Conservation (phyloP, 2,888 invertebrate genomes). For the Arctia plantaginis region DNA sequence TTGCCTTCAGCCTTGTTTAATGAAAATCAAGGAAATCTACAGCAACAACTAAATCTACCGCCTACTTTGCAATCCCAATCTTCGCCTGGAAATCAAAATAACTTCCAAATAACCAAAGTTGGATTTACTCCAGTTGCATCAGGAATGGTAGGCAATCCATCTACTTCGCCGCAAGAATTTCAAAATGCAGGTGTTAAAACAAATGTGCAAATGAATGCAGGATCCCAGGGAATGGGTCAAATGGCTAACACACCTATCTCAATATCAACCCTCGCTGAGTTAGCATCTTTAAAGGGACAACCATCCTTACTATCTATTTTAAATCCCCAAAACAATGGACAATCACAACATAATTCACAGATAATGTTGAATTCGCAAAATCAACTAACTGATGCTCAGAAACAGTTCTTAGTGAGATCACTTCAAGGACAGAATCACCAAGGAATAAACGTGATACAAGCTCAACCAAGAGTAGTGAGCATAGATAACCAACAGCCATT, state of each 20-base stretch:
- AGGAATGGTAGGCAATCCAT: constrained; percentile 22
- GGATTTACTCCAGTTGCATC: constrained; percentile 32
- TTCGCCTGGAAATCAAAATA: constrained; percentile 23
- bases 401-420: constrained; percentile 45
- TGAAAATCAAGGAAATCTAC: constrained; percentile 47
- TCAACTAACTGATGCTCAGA: constrained; percentile 45
- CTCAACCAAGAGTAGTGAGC: constrained; percentile 24
- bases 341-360: constrained; percentile 37
- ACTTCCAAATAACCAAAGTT: constrained; percentile 37
- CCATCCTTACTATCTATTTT: constrained; percentile 41
- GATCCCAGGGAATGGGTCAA: background rate
- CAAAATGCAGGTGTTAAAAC: constrained; percentile 25
- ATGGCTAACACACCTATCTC: constrained; percentile 17
- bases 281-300: constrained; percentile 41
- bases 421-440: constrained; percentile 39
- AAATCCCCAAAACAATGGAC: constrained; percentile 36
- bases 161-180: constrained; percentile 14
- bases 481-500: constrained; percentile 24
- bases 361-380: constrained; percentile 36
- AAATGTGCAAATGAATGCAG: constrained; percentile 23
- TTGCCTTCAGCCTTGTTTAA: constrained; percentile 27
- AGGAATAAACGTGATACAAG: constrained; percentile 18
- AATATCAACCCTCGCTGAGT: constrained; percentile 37
- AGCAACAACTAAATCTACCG: constrained; percentile 53
- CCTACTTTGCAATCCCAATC: constrained; percentile 35